Conservation (phyloP, 2,888 invertebrate species). For the Drosophila robusta region DNA sequence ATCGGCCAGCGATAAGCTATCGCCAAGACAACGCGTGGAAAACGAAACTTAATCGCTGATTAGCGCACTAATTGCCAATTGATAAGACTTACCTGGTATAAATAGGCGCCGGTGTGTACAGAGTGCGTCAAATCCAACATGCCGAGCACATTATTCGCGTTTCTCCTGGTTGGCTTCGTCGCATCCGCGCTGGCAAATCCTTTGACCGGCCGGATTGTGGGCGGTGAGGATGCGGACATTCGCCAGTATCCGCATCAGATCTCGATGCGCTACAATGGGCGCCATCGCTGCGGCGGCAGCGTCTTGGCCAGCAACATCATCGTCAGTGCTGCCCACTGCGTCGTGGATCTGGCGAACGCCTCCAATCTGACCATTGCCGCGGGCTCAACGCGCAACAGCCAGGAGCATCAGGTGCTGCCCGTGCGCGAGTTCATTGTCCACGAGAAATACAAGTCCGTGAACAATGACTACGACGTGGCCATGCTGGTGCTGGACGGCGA, state of each 20-base stretch:
- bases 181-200: too few relatives aligned
- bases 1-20: not conserved
- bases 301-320: constrained; percentile 44
- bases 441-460: constrained; percentile 86
- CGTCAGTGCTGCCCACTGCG: constrained; percentile 74
- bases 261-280: too few relatives aligned
- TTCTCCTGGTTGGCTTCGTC: too few relatives aligned
- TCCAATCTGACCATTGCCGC: constrained; percentile 65
- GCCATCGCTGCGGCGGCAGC: too few relatives aligned
- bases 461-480: constrained; percentile 87
- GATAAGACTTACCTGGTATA: constrained; percentile 19
- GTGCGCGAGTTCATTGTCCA: too few relatives aligned
- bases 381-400: constrained; percentile 57
- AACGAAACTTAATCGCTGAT: constrained; percentile 7
- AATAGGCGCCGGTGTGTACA: not conserved
- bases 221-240: too few relatives aligned
- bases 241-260: too few relatives aligned
- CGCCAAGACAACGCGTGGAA: not conserved
- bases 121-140: constrained; percentile 29
- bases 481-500: constrained; percentile 86
- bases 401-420: constrained; percentile 36
- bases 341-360: constrained; percentile 35
- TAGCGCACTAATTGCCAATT: constrained; percentile 3
- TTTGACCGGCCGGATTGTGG: too few relatives aligned
- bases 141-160: constrained; percentile 28